Base-by-base conservation (phyloP, 1,140 invertebrate species). In the Zaprionus gabonicus region DNA sequence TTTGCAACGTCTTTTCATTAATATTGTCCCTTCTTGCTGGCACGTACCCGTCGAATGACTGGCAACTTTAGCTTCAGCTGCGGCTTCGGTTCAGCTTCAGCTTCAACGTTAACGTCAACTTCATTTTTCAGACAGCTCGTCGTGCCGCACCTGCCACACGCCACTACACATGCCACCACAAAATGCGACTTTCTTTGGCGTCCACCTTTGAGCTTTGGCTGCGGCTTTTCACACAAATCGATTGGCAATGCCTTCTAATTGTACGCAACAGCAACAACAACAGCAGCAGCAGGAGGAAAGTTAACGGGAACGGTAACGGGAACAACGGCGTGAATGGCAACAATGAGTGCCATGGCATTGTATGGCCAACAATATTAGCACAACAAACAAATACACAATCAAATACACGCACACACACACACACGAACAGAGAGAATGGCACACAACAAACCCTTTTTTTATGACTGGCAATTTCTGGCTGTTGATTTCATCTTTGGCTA, bases 171-270 rank as follows among this genome's bases (percentile, higher is more conserved):
- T 58, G 38, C 64, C 36, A 55, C 36, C 25, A 74, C 71, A 17
- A 46, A 17, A 46, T 46, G 41, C 41, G 41, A 46, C 41, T 46
- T 80, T 86, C 67, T 73, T 73, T 63, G 71, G 46, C 65, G 81
- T 71, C 78, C 84, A 84, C 84, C 85, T 90, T 90, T 84, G 81
- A 85, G 81, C 64, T 71, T 82, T 77, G 69, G 73, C 75, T 78
- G 81, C 74, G 78, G 82, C 85, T 88, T 87, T 87, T 87, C 83
- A 87, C 85, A 87, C 84, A 90, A 90, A 88, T 88, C 84, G 84
- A 88, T 88, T 88, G 84, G 84, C 84, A 88, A 88, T 90, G 84
- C 84, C 84, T 88, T 83, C 85, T 88, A 88, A 88, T 88, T 88
- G 84, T 88, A 88, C 84, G 87, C 84, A 78, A 83, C 68, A 65